Percentiles rank a stretch among this genome's conserved stretches.
These are phyloP conservation scores for Latrodectus elegans DNA, from an alignment of 2,888 invertebrate species.

Conservation along the genomic window DNA sequence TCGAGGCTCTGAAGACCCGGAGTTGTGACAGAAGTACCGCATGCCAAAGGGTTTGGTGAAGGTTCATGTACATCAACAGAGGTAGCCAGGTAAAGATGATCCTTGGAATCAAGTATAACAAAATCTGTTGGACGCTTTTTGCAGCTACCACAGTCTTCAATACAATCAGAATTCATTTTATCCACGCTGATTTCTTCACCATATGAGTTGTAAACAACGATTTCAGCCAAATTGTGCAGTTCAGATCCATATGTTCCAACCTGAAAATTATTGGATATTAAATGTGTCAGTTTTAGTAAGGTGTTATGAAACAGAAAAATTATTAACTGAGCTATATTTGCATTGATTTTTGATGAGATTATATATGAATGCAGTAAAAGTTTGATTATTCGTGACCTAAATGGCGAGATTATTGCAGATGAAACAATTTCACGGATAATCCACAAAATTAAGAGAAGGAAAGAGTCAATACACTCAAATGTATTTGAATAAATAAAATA, in stretches of 20 bases:
- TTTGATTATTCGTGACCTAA: no score
- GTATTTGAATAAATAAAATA: no score
- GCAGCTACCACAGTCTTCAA: conserved; percentile 61
- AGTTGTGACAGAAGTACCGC: conserved; percentile 71
- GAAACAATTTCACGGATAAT: no score
- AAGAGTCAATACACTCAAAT: no score
- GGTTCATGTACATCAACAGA: conserved; percentile 75
- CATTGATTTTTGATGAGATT: no score
- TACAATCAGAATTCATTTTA: conserved; percentile 62
- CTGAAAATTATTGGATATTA: conserved; percentile 15
- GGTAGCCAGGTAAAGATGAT: conserved; percentile 74
- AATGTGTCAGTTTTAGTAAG: no score
- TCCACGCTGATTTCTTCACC: conserved; percentile 63
- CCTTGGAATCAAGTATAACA: conserved; percentile 70
- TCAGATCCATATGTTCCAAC: conserved; percentile 64
- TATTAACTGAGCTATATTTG: no score
- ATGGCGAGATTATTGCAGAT: no score
- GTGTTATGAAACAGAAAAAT: no score
- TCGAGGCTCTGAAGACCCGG: conserved; percentile 74
- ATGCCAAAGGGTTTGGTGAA: conserved; percentile 73
- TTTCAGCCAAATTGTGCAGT: conserved; percentile 51
- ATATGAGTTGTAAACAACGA: conserved; percentile 54
- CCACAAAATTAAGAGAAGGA: no score
- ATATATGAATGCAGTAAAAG: no score
- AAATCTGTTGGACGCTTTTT: conserved; percentile 67